A percentile compares a stretch with the other conserved stretches of the same genome.
Evolutionary conservation across 2,113 vertebrate species (phyloP).

Genomic region (Eudorcas thomsonii): DNA sequence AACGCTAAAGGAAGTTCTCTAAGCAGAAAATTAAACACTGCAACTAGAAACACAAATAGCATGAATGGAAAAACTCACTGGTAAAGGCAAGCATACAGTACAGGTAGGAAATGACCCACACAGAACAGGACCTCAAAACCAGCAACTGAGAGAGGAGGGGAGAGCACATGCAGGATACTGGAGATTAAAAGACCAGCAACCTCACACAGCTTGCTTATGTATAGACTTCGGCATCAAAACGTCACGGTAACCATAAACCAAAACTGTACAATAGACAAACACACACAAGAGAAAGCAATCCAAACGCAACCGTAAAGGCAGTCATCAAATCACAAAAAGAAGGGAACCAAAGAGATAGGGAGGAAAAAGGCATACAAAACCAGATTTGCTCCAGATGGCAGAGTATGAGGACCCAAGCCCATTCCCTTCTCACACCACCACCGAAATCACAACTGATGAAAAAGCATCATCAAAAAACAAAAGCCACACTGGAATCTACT

Average conservation of each 20-base stretch:
- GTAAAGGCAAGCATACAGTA: neutral
- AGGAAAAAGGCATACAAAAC: too few relatives aligned
- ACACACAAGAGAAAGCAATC: neutral
- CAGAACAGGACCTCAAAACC: neutral
- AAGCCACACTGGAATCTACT: neutral
- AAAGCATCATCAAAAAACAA: neutral
- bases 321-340: neutral
- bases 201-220: neutral
- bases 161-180: neutral
- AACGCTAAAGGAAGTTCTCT: neutral
- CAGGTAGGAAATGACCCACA: neutral
- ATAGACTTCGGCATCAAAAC: fast-evolving
- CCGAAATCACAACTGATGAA: neutral
- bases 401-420: neutral
- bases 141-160: neutral
- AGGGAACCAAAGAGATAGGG: neutral
- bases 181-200: neutral
- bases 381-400: neutral
- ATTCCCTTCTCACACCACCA: neutral
- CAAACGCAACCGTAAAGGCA: neutral
- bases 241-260: neutral
- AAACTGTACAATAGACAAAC: neutral
- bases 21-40: neutral
- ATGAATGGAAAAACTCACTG: neutral
- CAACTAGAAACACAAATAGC: neutral